Conservation (phyloP, 1,140 invertebrate genomes). For the Platyura marginata region DNA sequence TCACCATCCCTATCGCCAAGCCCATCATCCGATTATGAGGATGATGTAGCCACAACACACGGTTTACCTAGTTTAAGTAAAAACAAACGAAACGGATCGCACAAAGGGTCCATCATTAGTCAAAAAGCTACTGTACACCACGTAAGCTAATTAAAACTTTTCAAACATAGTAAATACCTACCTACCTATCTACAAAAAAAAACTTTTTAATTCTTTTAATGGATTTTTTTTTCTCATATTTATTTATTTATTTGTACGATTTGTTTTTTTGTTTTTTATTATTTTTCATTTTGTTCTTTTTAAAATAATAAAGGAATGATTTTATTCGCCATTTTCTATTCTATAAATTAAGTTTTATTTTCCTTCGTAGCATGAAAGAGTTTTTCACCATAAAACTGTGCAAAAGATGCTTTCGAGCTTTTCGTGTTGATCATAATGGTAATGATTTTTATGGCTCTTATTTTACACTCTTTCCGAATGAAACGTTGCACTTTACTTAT, state of each 20-base stretch:
- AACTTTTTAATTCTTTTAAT: background rate
- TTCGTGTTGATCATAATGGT: background rate
- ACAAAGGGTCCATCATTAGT: conserved; percentile 24
- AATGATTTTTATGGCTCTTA: background rate
- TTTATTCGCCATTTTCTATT: too few species aligned
- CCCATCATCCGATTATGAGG: conserved; percentile 25
- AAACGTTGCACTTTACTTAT: background rate
- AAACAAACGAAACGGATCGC: conserved; percentile 22
- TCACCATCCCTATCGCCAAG: conserved; percentile 23
- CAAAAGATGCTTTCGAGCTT: background rate
- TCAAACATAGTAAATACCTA: too few species aligned
- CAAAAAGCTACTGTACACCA: conserved; percentile 25
- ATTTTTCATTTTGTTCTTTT: too few species aligned
- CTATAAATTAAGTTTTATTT: background rate
- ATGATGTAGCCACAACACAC: conserved; percentile 18
- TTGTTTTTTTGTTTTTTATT: too few species aligned
- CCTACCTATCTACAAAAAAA: too few species aligned
- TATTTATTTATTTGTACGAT: too few species aligned
- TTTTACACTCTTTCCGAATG: background rate
- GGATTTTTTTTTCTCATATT: too few species aligned
- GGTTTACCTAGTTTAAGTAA: conserved; percentile 15
- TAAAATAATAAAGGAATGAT: too few species aligned
- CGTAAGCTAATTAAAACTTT: conserved; percentile 17
- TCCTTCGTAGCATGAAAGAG: background rate
- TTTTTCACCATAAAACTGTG: background rate